Conservation (phyloP, 35 echinoderm and acorn worm genomes). For the Diadema setosum region DNA sequence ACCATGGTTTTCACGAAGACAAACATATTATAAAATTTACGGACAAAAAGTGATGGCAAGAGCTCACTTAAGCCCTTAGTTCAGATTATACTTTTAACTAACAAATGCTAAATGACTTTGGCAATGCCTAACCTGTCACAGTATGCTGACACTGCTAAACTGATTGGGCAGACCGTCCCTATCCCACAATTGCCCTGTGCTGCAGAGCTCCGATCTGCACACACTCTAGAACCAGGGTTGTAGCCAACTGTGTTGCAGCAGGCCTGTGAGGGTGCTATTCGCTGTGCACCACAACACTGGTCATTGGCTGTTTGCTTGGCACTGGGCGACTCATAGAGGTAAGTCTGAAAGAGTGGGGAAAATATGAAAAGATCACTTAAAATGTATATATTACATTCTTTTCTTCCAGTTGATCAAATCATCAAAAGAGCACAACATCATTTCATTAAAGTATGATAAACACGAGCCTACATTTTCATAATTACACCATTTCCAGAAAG, state of each 20-base stretch:
- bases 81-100: background rate
- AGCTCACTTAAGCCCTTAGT: too few relatives aligned
- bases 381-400: too few relatives aligned
- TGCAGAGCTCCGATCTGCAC: slow-evolving; percentile 76
- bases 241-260: slow-evolving; percentile 94
- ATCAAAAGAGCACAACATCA: too few relatives aligned
- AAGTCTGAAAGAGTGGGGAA: slow-evolving; percentile 55
- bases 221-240: slow-evolving; percentile 75
- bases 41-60: too few relatives aligned
- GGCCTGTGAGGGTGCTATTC: slow-evolving; percentile 56
- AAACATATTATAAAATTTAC: too few relatives aligned
- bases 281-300: slow-evolving; percentile 90
- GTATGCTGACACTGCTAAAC: slow-evolving; percentile 64
- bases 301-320: slow-evolving; percentile 74
- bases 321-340: slow-evolving; percentile 27
- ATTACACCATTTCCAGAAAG: too few relatives aligned
- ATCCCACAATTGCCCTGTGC: slow-evolving; percentile 69
- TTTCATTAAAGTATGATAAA: too few relatives aligned
- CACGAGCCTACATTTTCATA: too few relatives aligned
- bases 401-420: too few relatives aligned
- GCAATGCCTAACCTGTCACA: slow-evolving; percentile 60
- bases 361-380: too few relatives aligned
- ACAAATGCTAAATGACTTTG: background rate
- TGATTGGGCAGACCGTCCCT: slow-evolving; percentile 72
- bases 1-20: too few relatives aligned